Conservation (phyloP, 2,113 vertebrate genomes). For the Strix uralensis region DNA sequence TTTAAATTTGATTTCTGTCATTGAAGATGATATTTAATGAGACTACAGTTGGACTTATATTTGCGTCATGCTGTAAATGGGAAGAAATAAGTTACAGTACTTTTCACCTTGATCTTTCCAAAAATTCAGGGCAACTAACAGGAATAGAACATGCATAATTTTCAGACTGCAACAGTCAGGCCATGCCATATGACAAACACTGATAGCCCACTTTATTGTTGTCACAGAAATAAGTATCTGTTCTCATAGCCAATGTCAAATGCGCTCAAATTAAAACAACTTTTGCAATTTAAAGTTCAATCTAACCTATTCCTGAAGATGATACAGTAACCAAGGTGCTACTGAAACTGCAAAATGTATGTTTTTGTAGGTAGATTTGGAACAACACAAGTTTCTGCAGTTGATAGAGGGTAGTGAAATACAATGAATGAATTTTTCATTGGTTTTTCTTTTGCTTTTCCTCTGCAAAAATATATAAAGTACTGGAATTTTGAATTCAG, state of each 20-base stretch:
- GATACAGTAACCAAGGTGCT: neutral
- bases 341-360: neutral
- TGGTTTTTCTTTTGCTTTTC: neutral
- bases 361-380: neutral
- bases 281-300: neutral
- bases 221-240: neutral
- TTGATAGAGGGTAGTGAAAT: neutral
- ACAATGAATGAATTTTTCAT: neutral
- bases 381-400: neutral
- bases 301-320: neutral
- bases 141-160: neutral
- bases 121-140: neutral
- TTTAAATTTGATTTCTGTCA: neutral
- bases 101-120: neutral
- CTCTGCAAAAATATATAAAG: neutral
- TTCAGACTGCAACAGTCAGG: neutral
- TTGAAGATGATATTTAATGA: neutral
- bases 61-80: neutral
- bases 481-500: neutral
- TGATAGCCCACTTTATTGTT: neutral
- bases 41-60: neutral
- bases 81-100: neutral
- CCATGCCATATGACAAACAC: neutral
- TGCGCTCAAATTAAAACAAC: neutral
- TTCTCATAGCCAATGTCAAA: neutral